These are phyloP conservation scores for Cichladusa arquata DNA, from an alignment of 2,113 vertebrate species.

Conservation along the genomic window DNA sequence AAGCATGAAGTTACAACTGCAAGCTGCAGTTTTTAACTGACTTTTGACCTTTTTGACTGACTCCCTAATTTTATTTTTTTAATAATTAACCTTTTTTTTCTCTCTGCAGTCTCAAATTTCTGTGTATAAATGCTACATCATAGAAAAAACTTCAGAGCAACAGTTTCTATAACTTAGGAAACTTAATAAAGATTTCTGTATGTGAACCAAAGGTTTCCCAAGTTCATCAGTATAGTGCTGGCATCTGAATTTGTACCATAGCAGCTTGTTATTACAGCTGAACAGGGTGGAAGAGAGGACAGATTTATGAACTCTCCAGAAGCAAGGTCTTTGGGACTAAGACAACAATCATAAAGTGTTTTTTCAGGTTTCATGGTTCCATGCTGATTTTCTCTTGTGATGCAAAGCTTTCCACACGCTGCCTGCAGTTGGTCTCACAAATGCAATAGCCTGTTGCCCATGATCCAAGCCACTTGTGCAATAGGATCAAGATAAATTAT, in stretches of 20 bases:
- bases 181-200: not conserved
- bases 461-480: not conserved
- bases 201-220: not conserved
- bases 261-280: not conserved
- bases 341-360: fast-evolving
- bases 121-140: not conserved
- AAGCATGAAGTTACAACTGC: not conserved
- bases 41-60: not conserved
- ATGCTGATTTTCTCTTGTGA: not conserved
- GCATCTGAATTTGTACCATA: not conserved
- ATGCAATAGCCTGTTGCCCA: not conserved
- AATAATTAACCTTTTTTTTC: fast-evolving
- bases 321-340: not conserved
- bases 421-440: not conserved
- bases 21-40: not conserved
- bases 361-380: not conserved
- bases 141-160: not conserved
- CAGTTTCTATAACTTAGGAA: not conserved
- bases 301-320: not conserved
- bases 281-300: not conserved
- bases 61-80: not conserved
- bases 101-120: not conserved
- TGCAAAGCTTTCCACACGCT: not conserved
- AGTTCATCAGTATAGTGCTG: not conserved
- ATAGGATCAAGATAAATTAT: not conserved